phyloP scores from a whole-genome alignment of 2,888 invertebrate genomes.

The Apamea crenata region DNA sequence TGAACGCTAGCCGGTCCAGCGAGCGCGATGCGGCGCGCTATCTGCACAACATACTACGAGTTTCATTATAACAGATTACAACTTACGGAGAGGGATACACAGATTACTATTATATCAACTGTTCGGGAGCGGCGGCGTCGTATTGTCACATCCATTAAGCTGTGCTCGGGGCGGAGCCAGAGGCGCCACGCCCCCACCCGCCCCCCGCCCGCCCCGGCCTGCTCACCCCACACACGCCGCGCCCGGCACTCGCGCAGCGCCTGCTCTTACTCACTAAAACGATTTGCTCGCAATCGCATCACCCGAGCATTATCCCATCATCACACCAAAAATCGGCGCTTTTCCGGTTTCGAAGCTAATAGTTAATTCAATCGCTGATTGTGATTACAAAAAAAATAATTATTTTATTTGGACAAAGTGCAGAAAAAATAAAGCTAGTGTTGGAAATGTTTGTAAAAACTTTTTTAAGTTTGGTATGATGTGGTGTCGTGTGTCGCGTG shows the following conservation, averaged over 20 bases:
- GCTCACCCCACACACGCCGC: slow-evolving; percentile 69
- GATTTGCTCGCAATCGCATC: slow-evolving; percentile 88
- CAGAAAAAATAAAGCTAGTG: slow-evolving; percentile 37
- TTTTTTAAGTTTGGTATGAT: slow-evolving; percentile 66
- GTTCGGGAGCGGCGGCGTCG: slow-evolving; percentile 88
- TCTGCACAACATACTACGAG: slow-evolving; percentile 64
- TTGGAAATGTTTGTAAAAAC: slow-evolving; percentile 58
- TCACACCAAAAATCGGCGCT: slow-evolving; percentile 62
- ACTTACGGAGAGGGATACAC: slow-evolving; percentile 83
- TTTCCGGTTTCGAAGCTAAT: slow-evolving; percentile 44
- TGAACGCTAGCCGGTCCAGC: slow-evolving; percentile 6
- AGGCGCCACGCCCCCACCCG: slow-evolving; percentile 81
- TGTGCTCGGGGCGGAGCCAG: slow-evolving; percentile 79
- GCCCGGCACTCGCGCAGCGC: slow-evolving; percentile 73
- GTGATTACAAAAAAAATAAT: slow-evolving; percentile 16
- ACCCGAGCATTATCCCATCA: slow-evolving; percentile 78
- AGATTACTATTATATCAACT: slow-evolving; percentile 84
- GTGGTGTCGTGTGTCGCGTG: slow-evolving; percentile 65
- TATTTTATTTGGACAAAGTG: slow-evolving; percentile 32
- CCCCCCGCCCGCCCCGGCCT: slow-evolving; percentile 73
- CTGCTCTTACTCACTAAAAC: slow-evolving; percentile 82
- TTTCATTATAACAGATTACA: slow-evolving; percentile 74
- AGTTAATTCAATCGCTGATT: slow-evolving; percentile 25
- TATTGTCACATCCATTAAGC: slow-evolving; percentile 90
- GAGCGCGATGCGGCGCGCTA: slow-evolving; percentile 25